Conservation (phyloP, 1,140 invertebrate species). For the Trichonephila inaurata region DNA sequence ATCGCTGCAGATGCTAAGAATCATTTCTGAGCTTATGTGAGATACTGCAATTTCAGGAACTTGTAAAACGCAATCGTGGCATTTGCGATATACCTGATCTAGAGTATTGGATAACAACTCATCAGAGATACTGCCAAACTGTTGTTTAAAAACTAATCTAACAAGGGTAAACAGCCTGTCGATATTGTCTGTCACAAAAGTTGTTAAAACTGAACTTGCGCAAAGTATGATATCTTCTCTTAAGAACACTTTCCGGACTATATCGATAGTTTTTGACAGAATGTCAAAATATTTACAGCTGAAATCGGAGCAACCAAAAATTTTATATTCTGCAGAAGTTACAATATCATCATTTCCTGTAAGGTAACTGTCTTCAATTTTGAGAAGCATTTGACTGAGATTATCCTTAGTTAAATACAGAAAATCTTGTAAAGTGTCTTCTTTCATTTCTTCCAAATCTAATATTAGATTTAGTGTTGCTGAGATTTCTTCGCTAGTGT, state of each 20-base stretch:
- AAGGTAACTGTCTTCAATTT: not conserved
- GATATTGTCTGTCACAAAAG: slow-evolving; percentile 7
- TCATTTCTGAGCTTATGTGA: not conserved
- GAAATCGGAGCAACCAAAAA: not conserved
- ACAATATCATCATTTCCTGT: not conserved
- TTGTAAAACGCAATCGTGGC: not conserved
- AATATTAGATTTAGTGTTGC: not conserved
- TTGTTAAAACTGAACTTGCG: not conserved
- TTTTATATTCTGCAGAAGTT: not conserved
- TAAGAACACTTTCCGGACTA: not conserved
- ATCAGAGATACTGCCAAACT: slow-evolving; percentile 7
- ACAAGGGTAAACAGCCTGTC: not conserved
- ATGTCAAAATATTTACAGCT: not conserved
- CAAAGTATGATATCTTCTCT: not conserved
- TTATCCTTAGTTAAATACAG: no score
- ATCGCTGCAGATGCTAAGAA: slow-evolving; percentile 32
- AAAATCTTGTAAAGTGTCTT: no score
- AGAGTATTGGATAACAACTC: not conserved
- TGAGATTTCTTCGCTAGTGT: not conserved
- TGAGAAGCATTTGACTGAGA: no score
- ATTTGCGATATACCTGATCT: slow-evolving; percentile 18
- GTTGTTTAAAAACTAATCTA: not conserved
- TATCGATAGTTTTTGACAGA: not conserved
- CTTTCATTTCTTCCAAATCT: not conserved
- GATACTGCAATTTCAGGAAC: not conserved